phyloP scores from a whole-genome alignment of 2,113 vertebrate genomes.

The Hippolais icterina region DNA sequence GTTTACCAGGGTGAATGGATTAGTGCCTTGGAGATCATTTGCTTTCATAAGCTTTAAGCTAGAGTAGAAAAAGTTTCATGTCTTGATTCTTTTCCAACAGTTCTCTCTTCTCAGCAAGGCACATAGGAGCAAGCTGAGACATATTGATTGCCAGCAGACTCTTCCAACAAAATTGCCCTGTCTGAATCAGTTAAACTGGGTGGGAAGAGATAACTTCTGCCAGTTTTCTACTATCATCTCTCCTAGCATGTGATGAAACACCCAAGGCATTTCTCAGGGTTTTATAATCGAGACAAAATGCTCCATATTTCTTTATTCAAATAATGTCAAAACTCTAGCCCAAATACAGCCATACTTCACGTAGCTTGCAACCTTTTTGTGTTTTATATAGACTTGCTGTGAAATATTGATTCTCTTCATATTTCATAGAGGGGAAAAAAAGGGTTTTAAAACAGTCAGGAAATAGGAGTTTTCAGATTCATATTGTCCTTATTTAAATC shows the following conservation, averaged over 20 bases:
- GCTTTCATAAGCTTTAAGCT: slow-evolving; percentile 76
- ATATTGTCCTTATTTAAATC: not conserved
- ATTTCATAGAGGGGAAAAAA: not conserved
- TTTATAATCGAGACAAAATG: slow-evolving; percentile 59
- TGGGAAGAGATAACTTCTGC: slow-evolving; percentile 66
- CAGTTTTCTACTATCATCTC: slow-evolving; percentile 58
- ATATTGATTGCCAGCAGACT: slow-evolving; percentile 73
- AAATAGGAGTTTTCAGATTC: not conserved
- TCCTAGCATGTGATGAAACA: slow-evolving; percentile 45
- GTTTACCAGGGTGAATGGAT: slow-evolving; percentile 74
- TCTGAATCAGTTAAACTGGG: slow-evolving; percentile 73
- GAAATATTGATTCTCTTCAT: slow-evolving; percentile 29
- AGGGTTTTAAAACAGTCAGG: not conserved
- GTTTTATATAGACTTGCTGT: slow-evolving; percentile 44
- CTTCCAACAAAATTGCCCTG: slow-evolving; percentile 71
- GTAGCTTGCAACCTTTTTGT: not conserved
- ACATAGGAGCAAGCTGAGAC: slow-evolving; percentile 73
- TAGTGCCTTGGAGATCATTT: slow-evolving; percentile 74
- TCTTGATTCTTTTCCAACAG: slow-evolving; percentile 72
- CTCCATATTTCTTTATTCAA: slow-evolving; percentile 60
- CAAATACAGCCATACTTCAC: slow-evolving; percentile 8
- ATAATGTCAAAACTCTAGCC: slow-evolving; percentile 3
- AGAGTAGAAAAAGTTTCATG: slow-evolving; percentile 71
- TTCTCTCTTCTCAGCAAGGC: slow-evolving; percentile 66
- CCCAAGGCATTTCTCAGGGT: slow-evolving; percentile 20